These are phyloP conservation scores for Prenolepis imparis DNA, from an alignment of 2,888 invertebrate species.

Conservation along the genomic window DNA sequence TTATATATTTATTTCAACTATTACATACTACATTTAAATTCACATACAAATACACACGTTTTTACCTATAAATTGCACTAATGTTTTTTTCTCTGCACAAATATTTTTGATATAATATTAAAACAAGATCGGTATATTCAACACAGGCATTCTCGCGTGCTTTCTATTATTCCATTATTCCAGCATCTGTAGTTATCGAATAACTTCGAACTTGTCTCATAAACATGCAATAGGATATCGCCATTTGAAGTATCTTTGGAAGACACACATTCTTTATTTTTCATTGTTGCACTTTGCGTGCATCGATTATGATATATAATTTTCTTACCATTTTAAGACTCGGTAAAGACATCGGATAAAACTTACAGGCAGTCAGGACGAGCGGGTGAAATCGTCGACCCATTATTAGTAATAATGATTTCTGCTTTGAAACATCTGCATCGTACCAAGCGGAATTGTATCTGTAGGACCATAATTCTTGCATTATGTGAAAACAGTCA, in stretches of 20 bases:
- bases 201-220: slow-evolving; percentile 8
- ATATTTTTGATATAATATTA: not conserved
- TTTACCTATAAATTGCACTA: not conserved
- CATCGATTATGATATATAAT: not conserved
- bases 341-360: slow-evolving; percentile 20
- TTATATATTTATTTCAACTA: not conserved
- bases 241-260: slow-evolving; percentile 24
- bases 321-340: slow-evolving; percentile 25
- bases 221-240: slow-evolving; percentile 13
- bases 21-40: not conserved
- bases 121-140: not conserved
- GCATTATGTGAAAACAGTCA: not conserved
- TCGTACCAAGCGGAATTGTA: slow-evolving; percentile 33
- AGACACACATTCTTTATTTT: not conserved
- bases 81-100: not conserved
- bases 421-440: slow-evolving; percentile 15
- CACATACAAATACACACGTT: not conserved
- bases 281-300: not conserved
- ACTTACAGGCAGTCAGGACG: not conserved
- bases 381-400: slow-evolving; percentile 2
- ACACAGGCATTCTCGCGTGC: not conserved
- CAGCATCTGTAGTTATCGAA: too few relatives aligned
- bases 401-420: slow-evolving; percentile 13
- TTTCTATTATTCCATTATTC: not conserved
- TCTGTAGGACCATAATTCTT: not conserved